A percentile compares a stretch with the other conserved stretches of the same genome.
Conservation (phyloP, 2,113 vertebrate genomes). For the Gobio gobio region DNA sequence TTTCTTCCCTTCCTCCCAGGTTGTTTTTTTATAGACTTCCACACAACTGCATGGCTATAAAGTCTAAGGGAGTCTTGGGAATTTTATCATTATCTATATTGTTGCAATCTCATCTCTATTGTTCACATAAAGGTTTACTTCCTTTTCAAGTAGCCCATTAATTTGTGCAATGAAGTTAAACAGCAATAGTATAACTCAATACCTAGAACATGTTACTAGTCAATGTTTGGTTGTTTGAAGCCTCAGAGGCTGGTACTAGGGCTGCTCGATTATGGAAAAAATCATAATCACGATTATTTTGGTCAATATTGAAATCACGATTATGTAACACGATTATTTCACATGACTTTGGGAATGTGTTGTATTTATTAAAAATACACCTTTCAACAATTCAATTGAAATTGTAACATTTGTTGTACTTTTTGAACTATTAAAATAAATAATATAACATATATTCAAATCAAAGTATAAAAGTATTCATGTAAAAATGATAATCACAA, state of each 20-base stretch:
- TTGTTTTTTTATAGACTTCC: slow-evolving; percentile 57
- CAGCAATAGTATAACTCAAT: slow-evolving; percentile 27
- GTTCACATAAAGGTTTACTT: slow-evolving; percentile 44
- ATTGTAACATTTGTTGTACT: too few relatives aligned
- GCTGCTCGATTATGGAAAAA: too few relatives aligned
- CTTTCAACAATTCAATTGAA: too few relatives aligned
- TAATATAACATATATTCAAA: too few relatives aligned
- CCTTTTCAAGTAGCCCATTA: background rate
- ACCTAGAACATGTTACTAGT: background rate
- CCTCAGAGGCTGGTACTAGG: background rate
- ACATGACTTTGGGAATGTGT: too few relatives aligned
- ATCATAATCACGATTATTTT: too few relatives aligned
- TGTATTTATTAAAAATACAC: too few relatives aligned
- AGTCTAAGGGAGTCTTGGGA: slow-evolving; percentile 36
- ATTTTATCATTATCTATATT: slow-evolving; percentile 31
- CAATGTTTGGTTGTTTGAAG: background rate
- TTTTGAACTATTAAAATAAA: too few relatives aligned
- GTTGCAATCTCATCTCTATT: slow-evolving; percentile 36
- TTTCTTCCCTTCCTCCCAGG: background rate
- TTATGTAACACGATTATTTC: too few relatives aligned
- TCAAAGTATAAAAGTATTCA: too few relatives aligned
- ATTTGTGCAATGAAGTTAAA: slow-evolving; percentile 21
- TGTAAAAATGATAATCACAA: too few relatives aligned
- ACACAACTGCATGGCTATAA: slow-evolving; percentile 52
- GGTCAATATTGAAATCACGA: too few relatives aligned